A percentile compares a stretch with the other conserved stretches of the same genome.
phyloP scores from a whole-genome alignment of 2,888 invertebrate genomes.

The Netelia melanura region DNA sequence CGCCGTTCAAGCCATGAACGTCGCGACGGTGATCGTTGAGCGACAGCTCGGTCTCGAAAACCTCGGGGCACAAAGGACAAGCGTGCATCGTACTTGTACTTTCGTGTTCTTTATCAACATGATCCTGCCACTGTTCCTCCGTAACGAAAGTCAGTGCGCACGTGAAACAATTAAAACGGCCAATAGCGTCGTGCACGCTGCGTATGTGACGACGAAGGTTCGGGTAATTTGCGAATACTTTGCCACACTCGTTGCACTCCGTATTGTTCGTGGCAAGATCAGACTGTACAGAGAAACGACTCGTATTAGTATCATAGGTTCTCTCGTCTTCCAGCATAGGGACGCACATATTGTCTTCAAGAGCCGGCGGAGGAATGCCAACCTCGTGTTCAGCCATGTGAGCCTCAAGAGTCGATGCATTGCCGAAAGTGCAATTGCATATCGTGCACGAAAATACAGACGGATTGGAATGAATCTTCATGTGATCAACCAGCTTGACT shows the following conservation, averaged over 20 bases:
- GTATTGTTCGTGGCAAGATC: constrained; percentile 74
- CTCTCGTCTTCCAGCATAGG: constrained; percentile 72
- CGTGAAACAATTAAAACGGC: constrained; percentile 87
- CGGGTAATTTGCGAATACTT: constrained; percentile 85
- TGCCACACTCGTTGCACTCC: constrained; percentile 87
- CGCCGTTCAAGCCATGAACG: constrained; percentile 73
- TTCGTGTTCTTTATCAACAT: constrained; percentile 83
- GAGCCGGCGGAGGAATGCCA: constrained; percentile 68
- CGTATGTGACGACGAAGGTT: constrained; percentile 80
- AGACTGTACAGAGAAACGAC: constrained; percentile 68
- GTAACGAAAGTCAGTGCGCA: constrained; percentile 88
- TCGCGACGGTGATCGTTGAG: constrained; percentile 77
- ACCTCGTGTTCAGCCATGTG: constrained; percentile 83
- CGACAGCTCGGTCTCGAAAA: constrained; percentile 75
- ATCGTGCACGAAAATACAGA: constrained; percentile 88
- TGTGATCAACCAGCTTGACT: constrained; percentile 88
- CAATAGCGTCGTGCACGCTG: constrained; percentile 78
- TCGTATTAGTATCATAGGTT: constrained; percentile 52
- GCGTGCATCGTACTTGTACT: constrained; percentile 57
- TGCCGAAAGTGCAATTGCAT: constrained; percentile 88
- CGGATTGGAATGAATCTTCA: constrained; percentile 88
- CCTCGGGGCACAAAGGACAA: constrained; percentile 74
- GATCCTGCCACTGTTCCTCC: constrained; percentile 87
- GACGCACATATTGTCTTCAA: constrained; percentile 67
- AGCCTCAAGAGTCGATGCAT: constrained; percentile 85